These are phyloP conservation scores for Brenthis ino DNA, from an alignment of 2,888 invertebrate genomes.

Conservation along the genomic window DNA sequence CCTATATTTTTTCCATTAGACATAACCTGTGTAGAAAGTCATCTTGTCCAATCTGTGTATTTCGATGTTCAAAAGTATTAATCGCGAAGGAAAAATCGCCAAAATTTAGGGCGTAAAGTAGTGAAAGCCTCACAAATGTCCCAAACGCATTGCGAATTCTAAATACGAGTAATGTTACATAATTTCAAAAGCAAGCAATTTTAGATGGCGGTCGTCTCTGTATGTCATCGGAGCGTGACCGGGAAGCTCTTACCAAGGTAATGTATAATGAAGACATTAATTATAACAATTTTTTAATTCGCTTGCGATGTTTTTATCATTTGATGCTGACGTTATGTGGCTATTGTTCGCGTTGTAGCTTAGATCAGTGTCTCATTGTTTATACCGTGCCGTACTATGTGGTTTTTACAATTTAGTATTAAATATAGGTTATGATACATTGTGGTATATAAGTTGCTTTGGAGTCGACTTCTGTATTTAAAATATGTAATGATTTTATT, in stretches of 20 bases:
- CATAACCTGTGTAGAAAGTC: too few species aligned
- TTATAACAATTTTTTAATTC: conserved; percentile 35
- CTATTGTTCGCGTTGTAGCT: neutral
- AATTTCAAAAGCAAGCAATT: conserved; percentile 32
- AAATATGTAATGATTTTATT: too few species aligned
- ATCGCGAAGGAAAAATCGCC: too few species aligned
- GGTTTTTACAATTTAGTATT: too few species aligned
- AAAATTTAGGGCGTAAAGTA: too few species aligned
- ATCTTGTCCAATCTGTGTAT: too few species aligned
- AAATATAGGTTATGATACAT: neutral
- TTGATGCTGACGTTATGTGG: neutral
- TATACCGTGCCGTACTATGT: neutral
- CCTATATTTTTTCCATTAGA: too few species aligned
- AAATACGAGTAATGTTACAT: conserved; percentile 22
- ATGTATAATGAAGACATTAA: conserved; percentile 44
- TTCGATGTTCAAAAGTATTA: too few species aligned
- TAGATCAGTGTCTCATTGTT: neutral
- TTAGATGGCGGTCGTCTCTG: conserved; percentile 39
- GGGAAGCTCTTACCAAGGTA: conserved; percentile 53
- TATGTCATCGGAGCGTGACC: conserved; percentile 40
- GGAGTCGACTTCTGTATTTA: too few species aligned
- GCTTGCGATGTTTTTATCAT: conserved; percentile 10
- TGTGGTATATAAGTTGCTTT: too few species aligned
- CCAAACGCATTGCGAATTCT: conserved; percentile 40
- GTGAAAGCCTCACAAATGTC: neutral